phyloP scores from a whole-genome alignment of 2,113 vertebrate genomes.

The Leiothrix lutea region DNA sequence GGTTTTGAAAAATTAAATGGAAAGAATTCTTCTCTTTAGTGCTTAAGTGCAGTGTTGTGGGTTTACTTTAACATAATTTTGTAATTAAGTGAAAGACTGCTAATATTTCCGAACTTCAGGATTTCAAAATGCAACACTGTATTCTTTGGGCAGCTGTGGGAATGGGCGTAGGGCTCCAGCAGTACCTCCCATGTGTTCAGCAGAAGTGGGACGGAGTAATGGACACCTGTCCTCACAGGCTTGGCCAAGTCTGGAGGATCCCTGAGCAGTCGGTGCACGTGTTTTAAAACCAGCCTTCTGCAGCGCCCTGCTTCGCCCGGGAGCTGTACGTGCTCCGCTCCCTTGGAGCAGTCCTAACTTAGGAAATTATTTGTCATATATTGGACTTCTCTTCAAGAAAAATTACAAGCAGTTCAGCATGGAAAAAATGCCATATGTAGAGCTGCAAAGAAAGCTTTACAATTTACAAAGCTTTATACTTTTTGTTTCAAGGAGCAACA shows the following conservation, averaged over 20 bases:
- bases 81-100: background rate
- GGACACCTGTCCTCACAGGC: too few relatives aligned
- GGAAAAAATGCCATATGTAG: background rate
- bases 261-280: background rate
- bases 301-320: rapidly evolving
- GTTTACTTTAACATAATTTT: background rate
- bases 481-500: background rate
- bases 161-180: rapidly evolving
- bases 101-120: background rate
- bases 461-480: background rate
- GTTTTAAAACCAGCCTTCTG: background rate
- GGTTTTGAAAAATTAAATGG: background rate
- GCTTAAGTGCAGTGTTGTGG: background rate
- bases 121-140: rapidly evolving
- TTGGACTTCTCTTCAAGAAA: background rate
- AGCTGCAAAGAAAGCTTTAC: background rate
- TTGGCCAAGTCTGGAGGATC: background rate
- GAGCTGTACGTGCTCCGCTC: rapidly evolving
- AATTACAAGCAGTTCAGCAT: background rate
- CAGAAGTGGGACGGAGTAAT: rapidly evolving
- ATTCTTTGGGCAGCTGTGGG: background rate
- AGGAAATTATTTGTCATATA: rapidly evolving
- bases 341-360: background rate
- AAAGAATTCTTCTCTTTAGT: background rate
- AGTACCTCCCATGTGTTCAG: rapidly evolving